Conservation (phyloP, 2,797 vertebrate species). For the Falco peregrinus region DNA sequence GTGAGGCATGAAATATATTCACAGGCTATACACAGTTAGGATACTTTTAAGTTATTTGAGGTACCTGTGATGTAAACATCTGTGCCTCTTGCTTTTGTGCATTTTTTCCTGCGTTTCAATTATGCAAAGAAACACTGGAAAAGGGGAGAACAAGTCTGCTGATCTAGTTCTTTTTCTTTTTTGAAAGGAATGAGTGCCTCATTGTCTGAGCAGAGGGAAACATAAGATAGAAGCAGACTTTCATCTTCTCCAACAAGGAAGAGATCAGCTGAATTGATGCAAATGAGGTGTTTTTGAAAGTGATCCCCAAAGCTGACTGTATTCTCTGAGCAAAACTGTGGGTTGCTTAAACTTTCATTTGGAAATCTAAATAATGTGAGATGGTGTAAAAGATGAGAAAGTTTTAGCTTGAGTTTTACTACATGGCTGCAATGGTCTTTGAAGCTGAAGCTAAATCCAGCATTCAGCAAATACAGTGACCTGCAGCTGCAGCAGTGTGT, state of each 20-base stretch:
- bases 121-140: slow-evolving; percentile 47
- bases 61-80: slow-evolving; percentile 70
- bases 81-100: slow-evolving; percentile 44
- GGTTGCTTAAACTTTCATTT: background rate
- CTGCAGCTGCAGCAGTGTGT: background rate
- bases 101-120: slow-evolving; percentile 50
- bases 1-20: slow-evolving; percentile 72
- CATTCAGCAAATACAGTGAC: background rate
- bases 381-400: background rate
- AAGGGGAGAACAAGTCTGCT: slow-evolving; percentile 3
- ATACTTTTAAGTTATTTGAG: slow-evolving; percentile 67
- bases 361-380: background rate
- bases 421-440: background rate
- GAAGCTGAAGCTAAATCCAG: background rate
- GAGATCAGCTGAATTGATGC: slow-evolving; percentile 18
- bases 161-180: slow-evolving; percentile 20
- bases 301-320: background rate
- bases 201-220: slow-evolving; percentile 38
- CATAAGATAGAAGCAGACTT: slow-evolving; percentile 12
- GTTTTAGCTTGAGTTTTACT: background rate
- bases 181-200: slow-evolving; percentile 25
- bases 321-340: background rate
- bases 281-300: slow-evolving; percentile 52
- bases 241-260: slow-evolving; percentile 46
- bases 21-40: slow-evolving; percentile 45